These are phyloP conservation scores for Yponomeuta plumbellus DNA, from an alignment of 2,888 invertebrate species.

Conservation along the genomic window DNA sequence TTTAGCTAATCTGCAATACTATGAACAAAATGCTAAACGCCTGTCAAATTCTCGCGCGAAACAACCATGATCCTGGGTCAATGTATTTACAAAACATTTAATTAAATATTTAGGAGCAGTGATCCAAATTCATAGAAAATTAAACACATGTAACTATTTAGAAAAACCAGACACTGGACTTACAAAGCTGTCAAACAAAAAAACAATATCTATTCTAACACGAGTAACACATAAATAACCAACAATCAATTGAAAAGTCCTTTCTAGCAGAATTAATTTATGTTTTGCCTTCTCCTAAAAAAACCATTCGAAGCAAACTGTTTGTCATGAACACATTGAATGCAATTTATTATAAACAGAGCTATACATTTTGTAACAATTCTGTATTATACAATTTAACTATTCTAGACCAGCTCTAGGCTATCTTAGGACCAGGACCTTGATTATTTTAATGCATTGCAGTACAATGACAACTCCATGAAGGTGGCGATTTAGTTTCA, in stretches of 20 bases:
- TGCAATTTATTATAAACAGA: not conserved
- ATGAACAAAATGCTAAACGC: not conserved
- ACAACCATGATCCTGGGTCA: constrained; percentile 31
- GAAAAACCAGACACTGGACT: not conserved
- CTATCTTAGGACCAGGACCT: not conserved
- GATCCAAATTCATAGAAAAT: constrained; percentile 32
- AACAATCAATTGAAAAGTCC: not conserved
- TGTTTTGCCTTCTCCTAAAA: not conserved
- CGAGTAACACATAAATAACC: not conserved
- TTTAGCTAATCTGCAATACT: not conserved
- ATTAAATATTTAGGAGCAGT: constrained; percentile 48
- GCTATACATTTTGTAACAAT: not conserved
- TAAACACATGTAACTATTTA: not conserved
- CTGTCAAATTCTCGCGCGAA: not conserved
- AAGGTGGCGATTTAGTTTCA: too few species aligned
- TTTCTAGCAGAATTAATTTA: constrained; percentile 1
- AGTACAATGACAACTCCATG: too few species aligned
- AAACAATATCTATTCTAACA: constrained; percentile 2
- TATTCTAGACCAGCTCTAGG: not conserved
- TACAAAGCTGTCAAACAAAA: constrained; percentile 4
- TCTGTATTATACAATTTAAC: not conserved
- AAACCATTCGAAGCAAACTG: not conserved
- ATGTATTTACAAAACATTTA: constrained; percentile 68
- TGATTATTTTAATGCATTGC: too few species aligned
- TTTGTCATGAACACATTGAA: not conserved